phyloP scores from a whole-genome alignment of 2,113 vertebrate species.

The Meles meles region DNA sequence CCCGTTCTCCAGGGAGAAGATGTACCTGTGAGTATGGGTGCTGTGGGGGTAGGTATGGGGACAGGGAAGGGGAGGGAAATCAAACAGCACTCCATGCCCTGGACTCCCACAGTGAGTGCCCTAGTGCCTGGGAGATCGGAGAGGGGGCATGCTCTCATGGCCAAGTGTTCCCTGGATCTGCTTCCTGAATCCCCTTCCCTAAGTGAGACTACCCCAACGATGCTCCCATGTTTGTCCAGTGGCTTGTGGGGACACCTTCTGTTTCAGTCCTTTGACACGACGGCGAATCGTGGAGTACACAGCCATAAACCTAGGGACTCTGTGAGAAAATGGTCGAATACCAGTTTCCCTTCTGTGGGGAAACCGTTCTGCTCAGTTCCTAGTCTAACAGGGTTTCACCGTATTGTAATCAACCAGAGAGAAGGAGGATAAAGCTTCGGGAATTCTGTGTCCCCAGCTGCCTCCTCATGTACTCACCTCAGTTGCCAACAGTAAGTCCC shows the following conservation, averaged over 20 bases:
- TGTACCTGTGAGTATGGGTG: conserved; percentile 91
- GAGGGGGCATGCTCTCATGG: neutral
- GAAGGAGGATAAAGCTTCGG: neutral
- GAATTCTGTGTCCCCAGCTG: neutral
- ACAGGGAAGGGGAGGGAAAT: neutral
- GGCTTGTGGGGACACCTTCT: neutral
- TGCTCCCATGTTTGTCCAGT: neutral
- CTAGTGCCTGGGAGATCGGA: neutral
- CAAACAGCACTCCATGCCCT: rapidly evolving
- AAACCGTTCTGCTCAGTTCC: neutral
- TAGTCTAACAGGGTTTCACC: neutral
- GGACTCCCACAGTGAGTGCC: neutral
- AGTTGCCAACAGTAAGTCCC: neutral
- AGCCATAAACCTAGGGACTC: neutral
- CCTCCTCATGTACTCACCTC: neutral
- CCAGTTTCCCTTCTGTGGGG: neutral
- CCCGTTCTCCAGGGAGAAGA: conserved; percentile 94
- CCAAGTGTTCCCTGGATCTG: neutral
- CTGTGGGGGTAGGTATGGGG: rapidly evolving
- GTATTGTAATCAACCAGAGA: neutral
- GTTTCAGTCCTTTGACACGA: neutral
- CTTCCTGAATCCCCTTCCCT: neutral
- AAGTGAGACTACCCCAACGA: neutral
- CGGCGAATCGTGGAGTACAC: neutral
- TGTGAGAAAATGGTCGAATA: neutral